These are phyloP conservation scores for Anagyrus pseudococci DNA, from an alignment of 2,888 invertebrate species.

Conservation along the genomic window DNA sequence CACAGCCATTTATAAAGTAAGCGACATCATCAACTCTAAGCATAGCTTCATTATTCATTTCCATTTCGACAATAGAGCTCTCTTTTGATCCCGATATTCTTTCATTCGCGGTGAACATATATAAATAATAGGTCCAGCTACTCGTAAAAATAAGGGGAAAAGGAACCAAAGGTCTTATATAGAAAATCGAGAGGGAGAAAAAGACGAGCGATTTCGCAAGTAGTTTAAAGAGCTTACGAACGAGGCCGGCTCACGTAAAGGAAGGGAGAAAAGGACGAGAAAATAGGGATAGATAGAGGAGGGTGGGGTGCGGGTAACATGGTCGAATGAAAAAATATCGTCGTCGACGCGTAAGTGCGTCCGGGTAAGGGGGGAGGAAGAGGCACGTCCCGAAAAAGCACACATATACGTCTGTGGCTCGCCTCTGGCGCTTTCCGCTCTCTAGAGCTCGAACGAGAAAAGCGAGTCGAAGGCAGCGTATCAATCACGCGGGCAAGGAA, in stretches of 20 bases:
- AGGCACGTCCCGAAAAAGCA: background rate
- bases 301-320: background rate
- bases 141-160: background rate
- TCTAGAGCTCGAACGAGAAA: background rate
- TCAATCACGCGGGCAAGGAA: constrained; percentile 31
- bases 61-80: background rate
- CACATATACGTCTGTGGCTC: background rate
- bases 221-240: constrained; percentile 7
- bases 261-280: background rate
- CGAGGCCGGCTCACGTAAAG: too few species aligned
- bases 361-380: background rate
- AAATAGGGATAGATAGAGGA: background rate
- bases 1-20: background rate
- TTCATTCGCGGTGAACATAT: background rate
- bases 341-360: background rate
- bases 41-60: background rate
- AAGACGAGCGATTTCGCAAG: constrained; percentile 8
- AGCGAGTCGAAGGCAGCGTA: constrained; percentile 11
- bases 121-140: too few species aligned
- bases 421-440: background rate
- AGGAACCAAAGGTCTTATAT: background rate
- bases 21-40: background rate
- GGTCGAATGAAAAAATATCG: constrained; percentile 26
- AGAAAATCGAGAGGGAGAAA: background rate
- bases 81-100: background rate